Conservation (phyloP, 2,888 invertebrate genomes). For the Drosophila anomelani region DNA sequence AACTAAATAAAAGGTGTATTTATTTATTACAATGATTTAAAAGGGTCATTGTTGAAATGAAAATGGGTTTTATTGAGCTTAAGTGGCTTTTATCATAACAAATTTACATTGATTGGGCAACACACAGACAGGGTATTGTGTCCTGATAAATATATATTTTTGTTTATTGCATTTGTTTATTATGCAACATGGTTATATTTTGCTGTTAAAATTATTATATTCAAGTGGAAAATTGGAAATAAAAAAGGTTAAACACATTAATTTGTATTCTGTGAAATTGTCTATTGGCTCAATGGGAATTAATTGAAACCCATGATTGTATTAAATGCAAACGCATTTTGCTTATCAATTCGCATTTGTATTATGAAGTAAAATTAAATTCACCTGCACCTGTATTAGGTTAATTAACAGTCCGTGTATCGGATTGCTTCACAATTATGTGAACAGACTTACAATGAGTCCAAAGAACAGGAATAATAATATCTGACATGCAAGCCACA, state of each 20-base stretch:
- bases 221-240: background rate
- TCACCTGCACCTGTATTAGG: background rate
- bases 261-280: constrained; percentile 3
- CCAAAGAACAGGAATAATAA: background rate
- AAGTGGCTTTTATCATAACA: background rate
- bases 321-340: background rate
- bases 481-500: background rate
- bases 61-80: background rate
- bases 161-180: background rate
- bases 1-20: background rate
- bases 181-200: background rate
- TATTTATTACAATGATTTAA: background rate
- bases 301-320: background rate
- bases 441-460: background rate
- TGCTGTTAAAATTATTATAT: background rate
- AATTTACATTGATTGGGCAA: background rate
- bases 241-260: background rate
- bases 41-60: background rate
- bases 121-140: background rate
- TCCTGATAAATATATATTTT: background rate
- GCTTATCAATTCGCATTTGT: background rate
- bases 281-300: background rate
- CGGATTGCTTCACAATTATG: background rate
- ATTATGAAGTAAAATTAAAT: background rate
- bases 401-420: constrained; percentile 2